Evolutionary conservation across 2,113 vertebrate genomes (phyloP).

Genomic region (Scophthalmus maximus): DNA sequence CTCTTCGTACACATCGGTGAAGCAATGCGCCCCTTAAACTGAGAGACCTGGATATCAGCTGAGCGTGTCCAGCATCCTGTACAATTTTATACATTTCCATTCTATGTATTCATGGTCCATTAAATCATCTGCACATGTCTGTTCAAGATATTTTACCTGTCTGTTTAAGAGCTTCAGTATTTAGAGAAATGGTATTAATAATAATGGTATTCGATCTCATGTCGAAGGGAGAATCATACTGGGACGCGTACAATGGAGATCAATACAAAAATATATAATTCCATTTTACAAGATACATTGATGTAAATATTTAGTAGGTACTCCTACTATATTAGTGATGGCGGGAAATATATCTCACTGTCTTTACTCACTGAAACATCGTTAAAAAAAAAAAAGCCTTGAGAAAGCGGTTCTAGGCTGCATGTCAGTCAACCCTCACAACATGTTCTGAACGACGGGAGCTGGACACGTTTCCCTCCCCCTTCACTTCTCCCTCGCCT

Average conservation of each 20-base stretch:
- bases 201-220: no score
- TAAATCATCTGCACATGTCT: background rate
- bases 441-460: slow-evolving; percentile 29
- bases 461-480: slow-evolving; percentile 3
- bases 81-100: background rate
- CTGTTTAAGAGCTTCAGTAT: no score
- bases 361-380: background rate
- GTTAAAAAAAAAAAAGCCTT: no score
- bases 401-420: background rate
- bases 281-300: no score
- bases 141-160: background rate
- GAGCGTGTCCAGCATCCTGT: background rate
- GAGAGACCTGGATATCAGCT: background rate
- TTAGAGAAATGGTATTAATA: no score
- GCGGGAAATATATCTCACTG: background rate
- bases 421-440: slow-evolving; percentile 12
- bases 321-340: background rate
- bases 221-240: no score
- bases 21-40: no score
- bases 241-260: no score
- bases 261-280: no score
- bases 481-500: slow-evolving; percentile 2
- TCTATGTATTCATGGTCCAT: background rate
- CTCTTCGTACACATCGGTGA: background rate
- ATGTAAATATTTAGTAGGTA: no score